Evolutionary conservation across 2,888 invertebrate species (phyloP).

Genomic region (Napeogenes inachia): DNA sequence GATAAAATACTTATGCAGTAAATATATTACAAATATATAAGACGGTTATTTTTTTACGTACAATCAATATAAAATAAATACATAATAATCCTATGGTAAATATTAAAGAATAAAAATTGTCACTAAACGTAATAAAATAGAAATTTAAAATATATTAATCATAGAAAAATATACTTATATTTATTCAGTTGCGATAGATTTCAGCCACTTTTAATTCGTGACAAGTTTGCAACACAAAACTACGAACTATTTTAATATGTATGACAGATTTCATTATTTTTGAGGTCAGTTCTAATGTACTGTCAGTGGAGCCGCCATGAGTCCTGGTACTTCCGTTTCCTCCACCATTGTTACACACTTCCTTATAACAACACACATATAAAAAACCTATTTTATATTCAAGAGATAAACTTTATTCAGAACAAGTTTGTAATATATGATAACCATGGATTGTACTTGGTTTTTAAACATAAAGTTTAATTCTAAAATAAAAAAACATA

Average conservation of each 20-base stretch:
- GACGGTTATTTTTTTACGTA: too few species aligned
- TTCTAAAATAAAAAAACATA: neutral
- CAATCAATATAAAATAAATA: too few species aligned
- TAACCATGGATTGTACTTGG: neutral
- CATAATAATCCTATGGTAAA: too few species aligned
- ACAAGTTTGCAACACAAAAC: too few species aligned
- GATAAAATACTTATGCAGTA: too few species aligned
- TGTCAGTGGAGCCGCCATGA: conserved; percentile 43
- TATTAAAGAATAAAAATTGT: too few species aligned
- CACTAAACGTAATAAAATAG: too few species aligned
- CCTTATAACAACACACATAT: conserved; percentile 39
- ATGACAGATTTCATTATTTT: conserved; percentile 25
- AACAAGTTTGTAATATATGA: conserved; percentile 5
- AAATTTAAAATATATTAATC: too few species aligned
- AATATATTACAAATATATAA: too few species aligned
- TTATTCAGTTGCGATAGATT: too few species aligned
- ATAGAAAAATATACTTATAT: too few species aligned
- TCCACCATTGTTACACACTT: conserved; percentile 47
- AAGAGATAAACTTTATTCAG: conserved; percentile 5
- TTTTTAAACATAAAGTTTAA: neutral
- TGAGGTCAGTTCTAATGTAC: conserved; percentile 43
- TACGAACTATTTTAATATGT: neutral
- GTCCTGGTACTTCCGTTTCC: conserved; percentile 49
- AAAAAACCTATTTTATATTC: conserved; percentile 14
- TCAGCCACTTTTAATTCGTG: too few species aligned